A percentile compares a stretch with the other conserved stretches of the same genome.
phyloP scores from a whole-genome alignment of 2,888 invertebrate species.

The Muschampia staudingeri region DNA sequence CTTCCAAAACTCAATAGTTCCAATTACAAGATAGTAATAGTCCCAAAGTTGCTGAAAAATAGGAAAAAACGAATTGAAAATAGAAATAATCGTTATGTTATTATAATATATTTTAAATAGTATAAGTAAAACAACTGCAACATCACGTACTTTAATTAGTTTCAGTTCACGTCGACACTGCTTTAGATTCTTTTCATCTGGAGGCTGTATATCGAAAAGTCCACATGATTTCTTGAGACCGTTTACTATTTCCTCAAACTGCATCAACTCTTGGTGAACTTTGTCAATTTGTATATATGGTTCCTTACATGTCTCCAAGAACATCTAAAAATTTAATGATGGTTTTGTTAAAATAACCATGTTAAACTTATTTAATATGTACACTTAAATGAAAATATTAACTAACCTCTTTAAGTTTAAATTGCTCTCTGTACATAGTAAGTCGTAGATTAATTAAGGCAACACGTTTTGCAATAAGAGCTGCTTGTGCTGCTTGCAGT shows the following conservation, averaged over 20 bases:
- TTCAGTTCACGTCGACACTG: slow-evolving; percentile 95
- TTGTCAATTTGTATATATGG: slow-evolving; percentile 94
- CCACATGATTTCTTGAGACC: slow-evolving; percentile 94
- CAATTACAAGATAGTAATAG: slow-evolving; percentile 95
- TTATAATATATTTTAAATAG: not conserved
- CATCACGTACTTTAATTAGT: slow-evolving; percentile 91
- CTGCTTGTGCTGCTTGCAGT: slow-evolving; percentile 97
- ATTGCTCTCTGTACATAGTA: slow-evolving; percentile 94
- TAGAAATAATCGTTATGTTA: not conserved
- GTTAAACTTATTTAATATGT: not conserved
- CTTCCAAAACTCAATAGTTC: slow-evolving; percentile 98
- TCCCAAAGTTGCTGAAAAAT: slow-evolving; percentile 96
- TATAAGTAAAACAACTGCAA: not conserved
- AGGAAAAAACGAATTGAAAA: not conserved
- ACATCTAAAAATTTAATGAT: slow-evolving; percentile 84
- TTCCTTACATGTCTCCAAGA: slow-evolving; percentile 92
- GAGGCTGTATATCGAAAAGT: slow-evolving; percentile 96
- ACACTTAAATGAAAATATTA: not conserved
- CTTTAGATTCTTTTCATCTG: slow-evolving; percentile 95
- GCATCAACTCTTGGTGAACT: slow-evolving; percentile 92
- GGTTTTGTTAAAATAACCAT: not conserved
- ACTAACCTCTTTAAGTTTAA: slow-evolving; percentile 90
- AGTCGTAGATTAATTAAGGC: slow-evolving; percentile 95
- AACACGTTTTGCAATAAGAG: slow-evolving; percentile 96
- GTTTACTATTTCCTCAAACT: slow-evolving; percentile 93